phyloP scores from a whole-genome alignment of 1,140 invertebrate species.

The Drosophila nannoptera region DNA sequence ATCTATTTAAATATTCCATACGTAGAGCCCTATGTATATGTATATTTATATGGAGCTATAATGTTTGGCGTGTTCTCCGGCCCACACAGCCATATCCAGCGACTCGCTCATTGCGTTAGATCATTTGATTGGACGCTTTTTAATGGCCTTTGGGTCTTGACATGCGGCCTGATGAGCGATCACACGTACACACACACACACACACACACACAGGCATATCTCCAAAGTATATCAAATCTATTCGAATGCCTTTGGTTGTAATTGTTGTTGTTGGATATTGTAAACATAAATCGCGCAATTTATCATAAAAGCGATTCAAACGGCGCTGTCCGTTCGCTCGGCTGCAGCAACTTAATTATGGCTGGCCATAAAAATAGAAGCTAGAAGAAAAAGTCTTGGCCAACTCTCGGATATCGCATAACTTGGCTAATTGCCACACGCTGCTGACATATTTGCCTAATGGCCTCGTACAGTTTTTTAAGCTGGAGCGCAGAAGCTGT shows the following conservation, averaged over 20 bases:
- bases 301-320: slow-evolving; percentile 36
- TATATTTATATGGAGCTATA: neutral
- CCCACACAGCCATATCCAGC: slow-evolving; percentile 27
- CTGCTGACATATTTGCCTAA: slow-evolving; percentile 75
- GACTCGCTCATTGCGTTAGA: slow-evolving; percentile 9
- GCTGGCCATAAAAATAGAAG: slow-evolving; percentile 41
- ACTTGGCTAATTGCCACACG: slow-evolving; percentile 75
- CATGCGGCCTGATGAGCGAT: slow-evolving; percentile 25
- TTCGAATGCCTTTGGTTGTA: slow-evolving; percentile 16
- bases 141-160: slow-evolving; percentile 28
- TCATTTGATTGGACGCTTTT: slow-evolving; percentile 24
- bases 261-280: slow-evolving; percentile 3
- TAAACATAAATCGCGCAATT: slow-evolving; percentile 43
- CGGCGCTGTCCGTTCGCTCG: neutral
- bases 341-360: slow-evolving; percentile 40
- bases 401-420: slow-evolving; percentile 55
- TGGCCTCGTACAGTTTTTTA: slow-evolving; percentile 66
- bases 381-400: slow-evolving; percentile 26
- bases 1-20: too few species aligned
- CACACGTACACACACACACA: neutral
- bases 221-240: slow-evolving; percentile 19
- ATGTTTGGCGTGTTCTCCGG: slow-evolving; percentile 21
- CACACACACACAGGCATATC: neutral
- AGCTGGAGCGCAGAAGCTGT: slow-evolving; percentile 38
- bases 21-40: too few species aligned